These are phyloP conservation scores for Cosmia trapezina DNA, from an alignment of 2,888 invertebrate genomes.

Conservation along the genomic window DNA sequence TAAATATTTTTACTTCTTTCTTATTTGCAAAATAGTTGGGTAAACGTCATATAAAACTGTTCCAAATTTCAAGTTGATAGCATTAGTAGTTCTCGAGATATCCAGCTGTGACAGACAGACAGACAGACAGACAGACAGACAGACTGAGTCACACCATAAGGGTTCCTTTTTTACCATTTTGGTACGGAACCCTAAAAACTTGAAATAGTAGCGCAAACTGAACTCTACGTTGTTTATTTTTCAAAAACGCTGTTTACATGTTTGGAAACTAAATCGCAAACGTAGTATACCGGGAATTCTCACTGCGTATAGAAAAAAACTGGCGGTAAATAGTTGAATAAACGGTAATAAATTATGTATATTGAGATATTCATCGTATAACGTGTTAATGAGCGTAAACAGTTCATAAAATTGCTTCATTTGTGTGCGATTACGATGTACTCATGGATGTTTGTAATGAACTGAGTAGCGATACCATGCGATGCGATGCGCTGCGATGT, in stretches of 20 bases:
- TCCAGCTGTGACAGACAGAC: too few species aligned
- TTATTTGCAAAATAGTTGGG: too few species aligned
- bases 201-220: not conserved
- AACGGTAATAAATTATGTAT: constrained; percentile 5
- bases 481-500: too few species aligned
- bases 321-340: not conserved
- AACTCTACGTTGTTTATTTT: not conserved
- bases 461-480: not conserved
- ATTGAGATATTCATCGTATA: constrained; percentile 35
- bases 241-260: not conserved
- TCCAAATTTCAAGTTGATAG: too few species aligned
- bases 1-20: too few species aligned
- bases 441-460: not conserved
- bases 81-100: too few species aligned
- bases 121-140: too few species aligned
- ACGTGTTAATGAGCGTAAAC: constrained; percentile 25
- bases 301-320: not conserved
- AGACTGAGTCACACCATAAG: too few species aligned
- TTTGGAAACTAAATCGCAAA: not conserved
- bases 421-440: constrained; percentile 6
- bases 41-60: too few species aligned
- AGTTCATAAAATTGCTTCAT: constrained; percentile 26
- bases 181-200: too few species aligned
- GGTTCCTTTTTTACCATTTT: too few species aligned
- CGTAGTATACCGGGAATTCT: not conserved